Evolutionary conservation across 2,113 vertebrate genomes (phyloP).

Genomic region (Trogon melanurus): DNA sequence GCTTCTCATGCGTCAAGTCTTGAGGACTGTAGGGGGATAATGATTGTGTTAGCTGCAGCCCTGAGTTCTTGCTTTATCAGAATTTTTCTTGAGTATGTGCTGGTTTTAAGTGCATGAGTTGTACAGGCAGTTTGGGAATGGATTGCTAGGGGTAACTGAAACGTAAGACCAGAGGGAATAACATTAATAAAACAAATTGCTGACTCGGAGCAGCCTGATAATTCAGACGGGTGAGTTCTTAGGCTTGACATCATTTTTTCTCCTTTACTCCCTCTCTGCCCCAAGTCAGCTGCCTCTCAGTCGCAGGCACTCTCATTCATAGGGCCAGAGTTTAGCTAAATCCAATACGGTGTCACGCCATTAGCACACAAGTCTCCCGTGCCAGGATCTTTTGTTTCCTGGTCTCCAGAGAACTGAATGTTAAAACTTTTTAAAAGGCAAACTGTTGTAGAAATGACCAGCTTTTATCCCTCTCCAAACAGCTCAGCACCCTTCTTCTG

Average conservation of each 20-base stretch:
- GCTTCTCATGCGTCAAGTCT: neutral
- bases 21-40: neutral
- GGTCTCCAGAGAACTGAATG: neutral
- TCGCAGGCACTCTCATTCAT: neutral
- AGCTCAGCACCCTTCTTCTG: neutral
- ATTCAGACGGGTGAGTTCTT: constrained; percentile 22
- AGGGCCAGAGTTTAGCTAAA: neutral
- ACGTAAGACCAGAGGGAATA: constrained; percentile 26
- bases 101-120: neutral
- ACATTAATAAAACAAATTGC: constrained; percentile 64
- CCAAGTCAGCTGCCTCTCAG: constrained; percentile 21
- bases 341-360: neutral
- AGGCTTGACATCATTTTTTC: constrained; percentile 42
- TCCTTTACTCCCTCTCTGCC: constrained; percentile 10
- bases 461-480: neutral
- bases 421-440: neutral
- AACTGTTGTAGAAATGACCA: neutral
- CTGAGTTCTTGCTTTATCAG: neutral
- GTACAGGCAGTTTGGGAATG: constrained; percentile 16
- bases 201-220: constrained; percentile 47
- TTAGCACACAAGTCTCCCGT: neutral
- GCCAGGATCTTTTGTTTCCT: neutral
- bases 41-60: neutral
- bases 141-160: constrained; percentile 41
- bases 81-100: neutral